Evolutionary conservation across 2,888 invertebrate species (phyloP), one percentile per base, ranked within the genome.

Genomic region (Lasius fuliginosus): DNA sequence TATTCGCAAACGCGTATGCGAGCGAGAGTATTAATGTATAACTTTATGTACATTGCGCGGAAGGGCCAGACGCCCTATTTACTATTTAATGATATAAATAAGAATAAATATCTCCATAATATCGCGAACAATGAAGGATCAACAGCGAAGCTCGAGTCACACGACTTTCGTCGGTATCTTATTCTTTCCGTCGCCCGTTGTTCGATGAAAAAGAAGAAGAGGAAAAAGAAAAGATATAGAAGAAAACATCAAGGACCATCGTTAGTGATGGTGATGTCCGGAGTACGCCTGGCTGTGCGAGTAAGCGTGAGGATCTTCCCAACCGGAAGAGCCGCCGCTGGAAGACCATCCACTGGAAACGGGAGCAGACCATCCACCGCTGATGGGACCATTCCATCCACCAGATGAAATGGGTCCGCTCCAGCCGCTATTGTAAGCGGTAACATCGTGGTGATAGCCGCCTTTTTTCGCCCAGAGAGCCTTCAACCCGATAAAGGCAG

Each of bases 401-500:
- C 27, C 85, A 75, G 81, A 87, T 8, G 87, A 91, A 53, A 88
- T 88, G 83, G 90, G 49, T 85, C 90, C 86, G 60, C 88, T 60
- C 91, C 94, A 92, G 49, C 90, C 90, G 46, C 74, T 85, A 69
- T 91, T 93, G 91, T 94, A 94, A 8, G 93, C 91, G 1, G 95
- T 95, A 88, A 93, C 89, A 36, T 94, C 95, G 84, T 94, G 93
- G 0, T 76, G 65, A 5, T 76, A 2, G 18, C 88, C 83, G 40
- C 88, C 90, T 84, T 94, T 94, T 30, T 93, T 92, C 5, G 93
- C 90, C 91, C 95, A 93, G 64, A 95, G 94, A 76, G 92, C 90
- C 83, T 90, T 94, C 23, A 95, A 85, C 1, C 95, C 95, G 85
- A 96, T 92, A 94, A 96, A 96, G 75, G 96, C 95, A 33, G 96